Evolutionary conservation across 1,140 invertebrate species (phyloP), one percentile per base, ranked within the genome.

Genomic region (Cydia strobilella): DNA sequence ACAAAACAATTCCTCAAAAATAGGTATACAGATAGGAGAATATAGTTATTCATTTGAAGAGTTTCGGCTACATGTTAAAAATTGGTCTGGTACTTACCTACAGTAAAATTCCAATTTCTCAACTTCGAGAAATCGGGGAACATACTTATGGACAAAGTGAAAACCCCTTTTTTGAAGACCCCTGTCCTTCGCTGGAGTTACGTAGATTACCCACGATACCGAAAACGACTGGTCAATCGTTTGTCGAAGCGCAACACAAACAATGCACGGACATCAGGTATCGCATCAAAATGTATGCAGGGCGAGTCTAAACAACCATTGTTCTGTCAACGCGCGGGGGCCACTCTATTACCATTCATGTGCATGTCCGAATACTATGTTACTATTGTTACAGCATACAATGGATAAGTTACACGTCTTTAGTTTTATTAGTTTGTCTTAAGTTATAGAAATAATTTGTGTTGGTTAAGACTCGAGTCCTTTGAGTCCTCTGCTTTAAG

Each of bases 271-370:
- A 59, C 20, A 59, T 59, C 51, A 18, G 51, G 51, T 54, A 54
- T 54, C 54, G 20, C 54, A 59, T 59, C 54, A 23, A 59, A 59
- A 59, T 59, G 18, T 59, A 59, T 59, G 54, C 54, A 59, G 54
- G 54, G 54, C 54, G 54, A 59, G 20, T 59, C 20, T 59, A 59
- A 59, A 59, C 54, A 59, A 23, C 54, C 54, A 59, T 59, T 59
- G 54, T 59, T 59, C 20, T 2, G 35, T 39, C n/a, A 3, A 48
- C 45, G 12, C 48, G 4, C n/a, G 48, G 48, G 48, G 48, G n/a
- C 48, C 48, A 51, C 20, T 54, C 51, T n/a, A 59, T 59, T 23
- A 59, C 54, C 20, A 12, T 23, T 59, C 54, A 59, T 59, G 2
- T 59, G 20, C 54, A 23, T 23, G 54, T 59, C 10, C 54, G 54